phyloP scores from a whole-genome alignment of 64 coral and sea anemone species.

The Pocillopora damicornis region DNA sequence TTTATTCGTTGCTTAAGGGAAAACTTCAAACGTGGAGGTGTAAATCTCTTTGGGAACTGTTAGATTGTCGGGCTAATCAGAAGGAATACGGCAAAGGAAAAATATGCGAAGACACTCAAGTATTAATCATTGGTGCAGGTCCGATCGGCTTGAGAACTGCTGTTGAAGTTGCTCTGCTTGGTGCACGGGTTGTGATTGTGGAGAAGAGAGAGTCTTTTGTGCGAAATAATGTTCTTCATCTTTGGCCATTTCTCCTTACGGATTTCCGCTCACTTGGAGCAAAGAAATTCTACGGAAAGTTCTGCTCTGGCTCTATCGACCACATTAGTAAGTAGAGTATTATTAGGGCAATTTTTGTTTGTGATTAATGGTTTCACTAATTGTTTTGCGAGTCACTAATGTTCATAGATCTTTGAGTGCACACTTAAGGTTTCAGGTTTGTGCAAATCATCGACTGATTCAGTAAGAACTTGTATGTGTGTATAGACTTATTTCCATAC shows the following conservation, averaged over 20 bases:
- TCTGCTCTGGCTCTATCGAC: slow-evolving; percentile 92
- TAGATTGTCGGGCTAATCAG: slow-evolving; percentile 87
- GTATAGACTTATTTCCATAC: neutral
- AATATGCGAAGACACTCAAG: slow-evolving; percentile 93
- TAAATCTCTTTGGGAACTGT: slow-evolving; percentile 89
- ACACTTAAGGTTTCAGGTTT: neutral
- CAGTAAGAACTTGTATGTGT: neutral
- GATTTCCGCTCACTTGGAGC: slow-evolving; percentile 98
- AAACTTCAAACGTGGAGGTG: slow-evolving; percentile 97
- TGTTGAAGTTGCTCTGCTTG: slow-evolving; percentile 88
- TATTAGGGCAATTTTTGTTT: neutral
- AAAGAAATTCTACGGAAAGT: slow-evolving; percentile 95
- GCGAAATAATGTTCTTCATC: slow-evolving; percentile 94
- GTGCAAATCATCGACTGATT: neutral
- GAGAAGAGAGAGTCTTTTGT: slow-evolving; percentile 83
- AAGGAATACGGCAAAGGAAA: slow-evolving; percentile 90
- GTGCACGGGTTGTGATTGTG: slow-evolving; percentile 89
- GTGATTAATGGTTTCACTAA: neutral
- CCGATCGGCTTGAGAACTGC: slow-evolving; percentile 91
- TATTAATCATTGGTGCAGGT: slow-evolving; percentile 85
- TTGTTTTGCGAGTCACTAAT: neutral
- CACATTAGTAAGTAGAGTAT: slow-evolving; percentile 98
- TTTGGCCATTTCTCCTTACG: slow-evolving; percentile 93
- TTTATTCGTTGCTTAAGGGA: slow-evolving; percentile 75
- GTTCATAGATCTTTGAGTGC: neutral